Evolutionary conservation across 2,113 vertebrate genomes (phyloP).

Genomic region (Cyphomyrus plagiostoma): DNA sequence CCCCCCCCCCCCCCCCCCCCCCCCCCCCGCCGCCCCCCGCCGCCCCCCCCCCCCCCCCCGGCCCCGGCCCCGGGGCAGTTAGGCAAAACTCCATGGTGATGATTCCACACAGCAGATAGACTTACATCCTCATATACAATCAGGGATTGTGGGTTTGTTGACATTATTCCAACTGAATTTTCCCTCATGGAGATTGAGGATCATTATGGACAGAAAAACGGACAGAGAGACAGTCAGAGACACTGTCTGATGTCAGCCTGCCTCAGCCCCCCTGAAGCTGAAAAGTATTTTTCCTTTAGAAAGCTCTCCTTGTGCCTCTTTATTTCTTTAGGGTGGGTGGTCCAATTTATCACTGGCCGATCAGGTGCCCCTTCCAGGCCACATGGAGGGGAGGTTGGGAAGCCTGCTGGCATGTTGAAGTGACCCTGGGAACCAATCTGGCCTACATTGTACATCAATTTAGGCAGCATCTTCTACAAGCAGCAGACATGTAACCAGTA

Average conservation of each 20-base stretch:
- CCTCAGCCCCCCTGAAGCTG: not conserved
- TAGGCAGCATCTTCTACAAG: not conserved
- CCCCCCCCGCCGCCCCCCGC: no score
- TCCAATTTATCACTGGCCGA: not conserved
- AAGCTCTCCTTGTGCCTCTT: not conserved
- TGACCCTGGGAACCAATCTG: not conserved
- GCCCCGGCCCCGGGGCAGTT: no score
- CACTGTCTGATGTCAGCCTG: not conserved
- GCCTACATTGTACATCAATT: not conserved
- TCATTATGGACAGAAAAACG: not conserved
- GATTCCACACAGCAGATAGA: not conserved
- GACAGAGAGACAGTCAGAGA: not conserved
- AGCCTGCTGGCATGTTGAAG: not conserved
- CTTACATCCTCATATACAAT: not conserved
- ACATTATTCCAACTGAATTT: not conserved
- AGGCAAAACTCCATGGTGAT: not conserved
- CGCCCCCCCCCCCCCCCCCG: no score
- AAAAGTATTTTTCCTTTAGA: not conserved
- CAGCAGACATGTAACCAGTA: not conserved
- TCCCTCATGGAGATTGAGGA: not conserved
- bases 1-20: no score
- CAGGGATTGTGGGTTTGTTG: not conserved
- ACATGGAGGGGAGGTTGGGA: not conserved
- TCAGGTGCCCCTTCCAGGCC: not conserved
- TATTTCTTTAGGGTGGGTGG: not conserved